Evolutionary conservation across 2,797 vertebrate genomes (phyloP).

Genomic region (Lophotriccus pileatus): DNA sequence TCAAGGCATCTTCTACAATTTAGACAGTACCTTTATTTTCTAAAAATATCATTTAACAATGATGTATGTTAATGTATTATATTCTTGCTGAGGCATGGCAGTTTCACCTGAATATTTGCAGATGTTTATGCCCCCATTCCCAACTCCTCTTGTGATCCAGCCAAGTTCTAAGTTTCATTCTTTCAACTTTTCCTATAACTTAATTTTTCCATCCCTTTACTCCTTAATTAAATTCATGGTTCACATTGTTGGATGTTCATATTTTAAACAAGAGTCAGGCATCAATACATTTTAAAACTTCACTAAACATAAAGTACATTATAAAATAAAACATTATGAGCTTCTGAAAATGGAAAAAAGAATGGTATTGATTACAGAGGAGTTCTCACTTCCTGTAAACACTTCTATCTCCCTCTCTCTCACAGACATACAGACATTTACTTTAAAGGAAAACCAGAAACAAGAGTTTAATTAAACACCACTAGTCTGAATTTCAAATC

Average conservation of each 20-base stretch:
- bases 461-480: constrained; percentile 61
- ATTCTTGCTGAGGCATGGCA: neutral
- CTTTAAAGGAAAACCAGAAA: constrained; percentile 50
- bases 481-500: constrained; percentile 27
- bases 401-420: constrained; percentile 19
- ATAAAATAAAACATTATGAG: constrained; percentile 44
- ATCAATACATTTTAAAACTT: constrained; percentile 18
- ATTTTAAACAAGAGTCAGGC: constrained; percentile 27
- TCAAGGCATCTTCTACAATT: neutral
- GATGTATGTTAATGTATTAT: neutral
- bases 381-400: constrained; percentile 59
- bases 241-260: neutral
- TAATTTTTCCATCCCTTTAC: neutral
- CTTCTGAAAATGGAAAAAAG: constrained; percentile 63
- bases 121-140: neutral
- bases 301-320: constrained; percentile 17
- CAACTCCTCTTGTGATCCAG: neutral
- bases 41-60: neutral
- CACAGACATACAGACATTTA: neutral
- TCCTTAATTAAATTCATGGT: constrained; percentile 20
- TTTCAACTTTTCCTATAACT: constrained; percentile 3
- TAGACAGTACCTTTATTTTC: neutral
- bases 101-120: constrained; percentile 16
- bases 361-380: constrained; percentile 56
- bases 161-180: neutral